Base-by-base conservation (phyloP, 2,797 vertebrate species). In the Danio choprae region DNA sequence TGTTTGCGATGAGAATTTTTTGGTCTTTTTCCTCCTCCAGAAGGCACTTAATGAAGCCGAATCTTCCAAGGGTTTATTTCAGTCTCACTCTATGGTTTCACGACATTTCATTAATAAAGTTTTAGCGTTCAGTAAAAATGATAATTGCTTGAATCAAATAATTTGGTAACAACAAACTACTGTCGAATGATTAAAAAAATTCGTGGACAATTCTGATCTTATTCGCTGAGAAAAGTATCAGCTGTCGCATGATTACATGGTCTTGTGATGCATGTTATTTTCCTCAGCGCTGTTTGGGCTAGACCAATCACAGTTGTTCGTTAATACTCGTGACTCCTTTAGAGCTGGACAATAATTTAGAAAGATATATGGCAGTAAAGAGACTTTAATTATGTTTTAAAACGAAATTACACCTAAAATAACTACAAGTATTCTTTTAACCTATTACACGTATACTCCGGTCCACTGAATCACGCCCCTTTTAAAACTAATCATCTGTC, bases 201-300 rank as follows among this genome's bases (percentile, higher is more conserved):
- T 10, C 2, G 0, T 77, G 63, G 41, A 20, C 51, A 9, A n/a
- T 58, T 48, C 15, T 15, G 0, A 15, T 0, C 29, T 1, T 3
- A 11, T 38, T 11, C 51, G 51, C 40, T 68, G 51, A 58, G 51
- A 46, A 58, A 68, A 38, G 51, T 38, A 77, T 38, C 22, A 29
- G 5, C 0, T 58, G 1, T 13, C 74, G 58, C 41, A 1, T 20
- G 51, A 38, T 20, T 11, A 2, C 13, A 15, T 13, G 38, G 48
- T 8, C 36, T 8, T 3, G 4, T 1, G 50, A 10, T 4, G 7
- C 2, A 36, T 41, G 50, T 20, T 41, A 18, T 20, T 70, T 53
- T 55, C 41, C 50, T 55, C 50, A 20, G 16, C 36, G 68, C 68
- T 41, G 36, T 70, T 41, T 7, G n/a, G 16, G 2, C 15, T 55